A percentile compares a stretch with the other conserved stretches of the same genome.
Evolutionary conservation across 2,113 vertebrate genomes (phyloP).

Genomic region (Tretioscincus oriximinensis): DNA sequence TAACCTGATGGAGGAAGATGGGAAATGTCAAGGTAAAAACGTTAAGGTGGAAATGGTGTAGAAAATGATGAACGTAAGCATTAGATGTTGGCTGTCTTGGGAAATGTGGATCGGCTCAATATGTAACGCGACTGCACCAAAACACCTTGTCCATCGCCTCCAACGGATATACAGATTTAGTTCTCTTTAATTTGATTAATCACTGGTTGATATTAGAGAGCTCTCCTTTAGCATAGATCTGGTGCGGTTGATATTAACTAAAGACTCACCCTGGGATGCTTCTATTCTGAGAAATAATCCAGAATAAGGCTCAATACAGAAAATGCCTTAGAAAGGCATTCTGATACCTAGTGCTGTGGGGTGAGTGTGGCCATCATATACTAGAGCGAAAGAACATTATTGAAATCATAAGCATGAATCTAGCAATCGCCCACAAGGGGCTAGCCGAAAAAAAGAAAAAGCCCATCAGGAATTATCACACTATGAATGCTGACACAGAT

Average conservation of each 20-base stretch:
- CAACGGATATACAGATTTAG: neutral
- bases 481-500: conserved; percentile 28
- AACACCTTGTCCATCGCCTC: neutral
- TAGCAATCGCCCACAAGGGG: neutral
- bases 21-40: neutral
- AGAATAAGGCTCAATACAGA: neutral
- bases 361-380: neutral
- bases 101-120: neutral
- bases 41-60: conserved; percentile 34
- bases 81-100: conserved; percentile 21
- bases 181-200: neutral
- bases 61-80: conserved; percentile 29
- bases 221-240: too few relatives aligned
- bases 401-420: neutral
- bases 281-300: too few relatives aligned
- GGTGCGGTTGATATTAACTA: too few relatives aligned
- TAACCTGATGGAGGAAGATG: conserved; percentile 25
- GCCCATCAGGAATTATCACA: neutral
- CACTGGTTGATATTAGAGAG: too few relatives aligned
- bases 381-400: neutral
- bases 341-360: neutral
- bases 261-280: too few relatives aligned
- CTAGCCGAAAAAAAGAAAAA: neutral
- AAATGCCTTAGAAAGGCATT: too few relatives aligned
- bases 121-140: too few relatives aligned